Evolutionary conservation across 1,140 invertebrate genomes (phyloP), one percentile per base, ranked within the genome.

Genomic region (Zaprionus tsacasi): DNA sequence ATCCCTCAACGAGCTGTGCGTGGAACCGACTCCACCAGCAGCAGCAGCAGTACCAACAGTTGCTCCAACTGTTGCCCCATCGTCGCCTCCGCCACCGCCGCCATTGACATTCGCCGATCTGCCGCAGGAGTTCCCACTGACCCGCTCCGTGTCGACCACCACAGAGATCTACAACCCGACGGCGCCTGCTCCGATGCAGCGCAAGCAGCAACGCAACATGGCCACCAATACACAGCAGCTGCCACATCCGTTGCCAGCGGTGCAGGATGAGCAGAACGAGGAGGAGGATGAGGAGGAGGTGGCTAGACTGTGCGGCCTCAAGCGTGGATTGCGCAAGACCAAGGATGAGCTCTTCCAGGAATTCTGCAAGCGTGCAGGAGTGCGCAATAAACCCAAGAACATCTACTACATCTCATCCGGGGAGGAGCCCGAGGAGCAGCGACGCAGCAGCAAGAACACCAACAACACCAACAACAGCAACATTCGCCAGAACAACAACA

Each of bases 261-360:
- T 45, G 66, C 48, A 65, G 3, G 58, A 57, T 5, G 59, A 40
- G 3, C 56, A 48, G 2, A 35, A 66, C 33, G 21, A 43, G 15
- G 38, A 56, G 10, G 59, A 48, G 1, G 38, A 63, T 25, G 17
- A 43, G 25, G 36, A 57, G 57, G 56, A 17, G 13, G 36, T 70
- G 56, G 55, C 87, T 30, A 74, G 83, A 0, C 55, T 92, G 2
- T 88, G 91, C 21, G 90, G 91, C 13, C 50, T 92, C 0, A 92
- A 88, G 67, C 78, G 88, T 1, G 88, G 88, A 0, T 58, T 92
- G 58, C 79, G 88, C 11, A 92, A 92, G 64, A 92, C 88, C 55
- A 92, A 92, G 66, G 91, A 92, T 56, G 91, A 92, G 43, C 75
- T 92, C 0, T 92, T 92, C 48, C 81, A 91, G 67, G 91, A 92